These are phyloP conservation scores for Rhinogobius similis DNA, from an alignment of 2,113 vertebrate species.

Conservation along the genomic window DNA sequence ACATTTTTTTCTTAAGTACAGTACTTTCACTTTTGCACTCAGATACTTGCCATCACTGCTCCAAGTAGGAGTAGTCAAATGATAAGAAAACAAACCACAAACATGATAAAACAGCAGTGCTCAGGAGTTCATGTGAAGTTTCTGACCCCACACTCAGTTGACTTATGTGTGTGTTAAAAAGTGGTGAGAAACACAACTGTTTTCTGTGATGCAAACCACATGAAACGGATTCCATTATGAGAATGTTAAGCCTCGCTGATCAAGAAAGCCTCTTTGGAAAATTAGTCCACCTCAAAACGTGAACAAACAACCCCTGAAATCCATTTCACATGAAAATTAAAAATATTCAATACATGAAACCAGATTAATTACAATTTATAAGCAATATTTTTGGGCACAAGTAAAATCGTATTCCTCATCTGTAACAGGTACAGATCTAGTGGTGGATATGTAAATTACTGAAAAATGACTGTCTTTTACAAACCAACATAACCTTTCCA, in stretches of 20 bases:
- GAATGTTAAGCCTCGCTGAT: constrained; percentile 38
- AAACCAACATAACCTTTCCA: too few relatives aligned
- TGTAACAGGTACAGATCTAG: too few relatives aligned
- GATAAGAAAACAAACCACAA: background rate
- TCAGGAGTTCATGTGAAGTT: constrained; percentile 42
- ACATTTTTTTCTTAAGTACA: too few relatives aligned
- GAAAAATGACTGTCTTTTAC: too few relatives aligned
- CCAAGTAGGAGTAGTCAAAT: too few relatives aligned
- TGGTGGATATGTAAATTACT: too few relatives aligned
- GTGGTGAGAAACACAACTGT: constrained; percentile 48
- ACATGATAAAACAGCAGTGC: constrained; percentile 41
- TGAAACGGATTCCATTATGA: constrained; percentile 49
- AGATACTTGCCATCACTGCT: too few relatives aligned
- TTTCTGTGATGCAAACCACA: constrained; percentile 49
- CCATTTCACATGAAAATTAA: constrained; percentile 26
- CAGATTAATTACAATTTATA: constrained; percentile 22
- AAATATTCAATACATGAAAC: constrained; percentile 5
- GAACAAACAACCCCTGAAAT: background rate
- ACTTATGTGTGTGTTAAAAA: constrained; percentile 49
- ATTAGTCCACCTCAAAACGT: constrained; percentile 15
- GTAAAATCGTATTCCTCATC: too few relatives aligned
- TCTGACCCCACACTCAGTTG: constrained; percentile 36
- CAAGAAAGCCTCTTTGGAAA: constrained; percentile 50
- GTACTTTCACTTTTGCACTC: too few relatives aligned
- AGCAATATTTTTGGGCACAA: background rate